These are phyloP conservation scores for Diplolepis rosae DNA, from an alignment of 2,888 invertebrate species.

Conservation along the genomic window DNA sequence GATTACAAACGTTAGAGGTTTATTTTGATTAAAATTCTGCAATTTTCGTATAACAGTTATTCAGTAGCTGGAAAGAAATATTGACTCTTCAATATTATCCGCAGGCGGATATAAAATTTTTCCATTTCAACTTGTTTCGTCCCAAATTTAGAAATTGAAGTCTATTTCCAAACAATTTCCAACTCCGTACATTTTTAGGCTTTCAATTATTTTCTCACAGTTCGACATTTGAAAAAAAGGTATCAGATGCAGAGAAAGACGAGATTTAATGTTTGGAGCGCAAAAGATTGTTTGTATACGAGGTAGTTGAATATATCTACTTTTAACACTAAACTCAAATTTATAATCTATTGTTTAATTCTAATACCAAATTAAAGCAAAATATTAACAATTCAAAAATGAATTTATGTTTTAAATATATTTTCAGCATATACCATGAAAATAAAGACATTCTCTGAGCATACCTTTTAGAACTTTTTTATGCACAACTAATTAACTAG, in stretches of 20 bases:
- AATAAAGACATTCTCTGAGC: slow-evolving; percentile 22
- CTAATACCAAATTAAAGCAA: no score
- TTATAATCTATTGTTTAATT: no score
- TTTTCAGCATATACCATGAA: slow-evolving; percentile 27
- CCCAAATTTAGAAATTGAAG: not conserved
- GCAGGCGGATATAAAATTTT: not conserved
- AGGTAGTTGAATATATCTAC: no score
- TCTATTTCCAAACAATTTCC: not conserved
- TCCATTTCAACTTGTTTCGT: not conserved
- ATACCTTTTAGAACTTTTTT: not conserved
- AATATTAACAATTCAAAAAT: not conserved
- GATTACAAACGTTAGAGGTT: slow-evolving; percentile 12
- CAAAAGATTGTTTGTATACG: no score
- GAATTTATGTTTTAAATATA: slow-evolving; percentile 25
- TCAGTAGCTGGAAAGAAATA: slow-evolving; percentile 13
- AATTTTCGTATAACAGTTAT: slow-evolving; percentile 18
- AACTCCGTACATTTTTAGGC: not conserved
- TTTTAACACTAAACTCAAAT: not conserved
- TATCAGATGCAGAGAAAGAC: not conserved
- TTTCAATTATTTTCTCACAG: slow-evolving; percentile 8
- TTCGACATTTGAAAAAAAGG: not conserved
- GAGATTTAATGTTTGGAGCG: no score
- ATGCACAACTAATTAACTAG: not conserved
- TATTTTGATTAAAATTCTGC: slow-evolving; percentile 9
- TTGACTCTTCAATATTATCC: not conserved